Base-by-base conservation (phyloP, 2,113 vertebrate genomes). In the Camarhynchus parvulus region DNA sequence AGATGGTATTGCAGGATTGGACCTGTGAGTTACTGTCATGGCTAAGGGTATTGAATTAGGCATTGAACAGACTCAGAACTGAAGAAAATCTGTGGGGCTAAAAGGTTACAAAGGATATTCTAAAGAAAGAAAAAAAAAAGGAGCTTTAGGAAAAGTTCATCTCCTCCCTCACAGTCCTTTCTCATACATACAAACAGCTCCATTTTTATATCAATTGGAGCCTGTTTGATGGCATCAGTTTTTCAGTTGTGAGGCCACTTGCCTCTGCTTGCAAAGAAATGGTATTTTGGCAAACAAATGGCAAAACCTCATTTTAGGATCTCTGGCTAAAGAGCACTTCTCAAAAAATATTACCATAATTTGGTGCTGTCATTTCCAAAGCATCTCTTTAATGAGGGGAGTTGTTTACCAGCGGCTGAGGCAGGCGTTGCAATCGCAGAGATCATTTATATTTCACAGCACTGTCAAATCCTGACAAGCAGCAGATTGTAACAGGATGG, bases 361-460 rank as follows among this genome's bases (percentile, higher is more conserved):
- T 96, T 92, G 30, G 83, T 86, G 95, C 95, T 96, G 97, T 96
- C 94, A 95, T 96, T 96, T 93, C 73, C 53, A 91, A 97, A 97
- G 83, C 53, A 61, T 96, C 88, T 86, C 75, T 95, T 92, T 92
- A 95, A 96, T 87, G 88, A 90, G 80, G 73, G 92, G 85, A 94
- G 83, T 27, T 96, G 96, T 97, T 97, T 97, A 96, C 88, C 15
- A 15, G 96, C 67, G 87, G 63, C 83, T 73, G 83, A 87, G 68
- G 94, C 91, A 95, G 91, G 83, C 94, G 7, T 88, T 92, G 96
- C 92, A 92, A 80, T 94, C 77, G 35, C 89, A 82, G 92, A 63
- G 90, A 96, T 96, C 95, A 95, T 97, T 96, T 96, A 87, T 95
- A 94, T 97, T 97, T 97, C 97, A 95, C 96, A 95, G 81, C 46